phyloP scores from a whole-genome alignment of 2,797 vertebrate species.

The Thaleichthys pacificus region DNA sequence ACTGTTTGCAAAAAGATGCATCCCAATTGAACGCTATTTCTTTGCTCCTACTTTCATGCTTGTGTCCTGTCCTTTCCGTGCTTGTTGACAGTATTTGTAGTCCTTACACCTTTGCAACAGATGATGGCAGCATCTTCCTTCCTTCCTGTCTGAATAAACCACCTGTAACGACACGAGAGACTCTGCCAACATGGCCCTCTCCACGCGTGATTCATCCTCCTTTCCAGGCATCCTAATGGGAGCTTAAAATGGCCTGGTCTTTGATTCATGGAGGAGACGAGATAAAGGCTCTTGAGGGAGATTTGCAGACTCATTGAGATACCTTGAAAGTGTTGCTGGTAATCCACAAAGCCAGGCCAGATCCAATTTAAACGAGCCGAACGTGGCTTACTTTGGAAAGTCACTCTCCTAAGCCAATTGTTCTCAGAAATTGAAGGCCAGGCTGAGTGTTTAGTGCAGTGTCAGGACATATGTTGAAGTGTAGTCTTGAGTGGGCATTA shows the following conservation, averaged over 20 bases:
- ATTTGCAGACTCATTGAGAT: slow-evolving; percentile 22
- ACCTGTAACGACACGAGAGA: not conserved
- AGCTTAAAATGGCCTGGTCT: slow-evolving; percentile 13
- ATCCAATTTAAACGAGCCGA: slow-evolving; percentile 38
- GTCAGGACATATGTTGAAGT: slow-evolving; percentile 34
- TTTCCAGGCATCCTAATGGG: slow-evolving; percentile 5
- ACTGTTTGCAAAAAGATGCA: not conserved
- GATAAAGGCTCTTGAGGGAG: slow-evolving; percentile 22
- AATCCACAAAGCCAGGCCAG: slow-evolving; percentile 31
- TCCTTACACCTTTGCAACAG: slow-evolving; percentile 48
- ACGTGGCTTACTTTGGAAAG: slow-evolving; percentile 25
- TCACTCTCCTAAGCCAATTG: slow-evolving; percentile 28
- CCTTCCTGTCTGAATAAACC: slow-evolving; percentile 17
- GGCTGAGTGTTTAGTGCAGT: slow-evolving; percentile 7
- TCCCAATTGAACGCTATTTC: not conserved
- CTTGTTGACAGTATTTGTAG: not conserved
- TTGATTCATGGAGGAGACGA: slow-evolving; percentile 13
- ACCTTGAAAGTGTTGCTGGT: slow-evolving; percentile 23
- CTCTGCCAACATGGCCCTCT: slow-evolving; percentile 19
- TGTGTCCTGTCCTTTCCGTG: not conserved
- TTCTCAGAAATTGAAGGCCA: slow-evolving; percentile 34
- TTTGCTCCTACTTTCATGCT: not conserved
- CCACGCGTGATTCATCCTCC: slow-evolving; percentile 1
- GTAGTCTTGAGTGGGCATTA: slow-evolving; percentile 18
- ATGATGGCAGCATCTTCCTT: slow-evolving; percentile 67